Conservation (phyloP, 2,797 vertebrate species). For the Trachops cirrhosus region DNA sequence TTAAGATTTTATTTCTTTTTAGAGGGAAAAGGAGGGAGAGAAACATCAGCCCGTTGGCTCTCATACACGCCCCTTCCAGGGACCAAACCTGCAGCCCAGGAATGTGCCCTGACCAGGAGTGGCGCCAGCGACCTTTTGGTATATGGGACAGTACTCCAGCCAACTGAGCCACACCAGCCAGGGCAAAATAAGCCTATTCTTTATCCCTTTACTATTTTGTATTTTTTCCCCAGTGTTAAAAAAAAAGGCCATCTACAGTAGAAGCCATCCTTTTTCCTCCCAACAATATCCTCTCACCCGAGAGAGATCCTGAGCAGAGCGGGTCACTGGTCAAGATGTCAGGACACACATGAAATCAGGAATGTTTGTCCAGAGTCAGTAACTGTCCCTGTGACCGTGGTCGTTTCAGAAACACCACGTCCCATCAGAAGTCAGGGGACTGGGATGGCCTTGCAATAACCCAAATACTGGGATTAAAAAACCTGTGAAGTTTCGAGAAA, state of each 20-base stretch:
- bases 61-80: neutral
- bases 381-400: neutral
- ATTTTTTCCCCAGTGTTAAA: constrained; percentile 35
- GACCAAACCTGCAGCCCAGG: neutral
- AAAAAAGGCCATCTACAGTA: neutral
- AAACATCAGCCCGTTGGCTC: neutral
- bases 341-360: neutral
- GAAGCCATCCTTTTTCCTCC: neutral
- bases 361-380: neutral
- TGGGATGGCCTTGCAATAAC: neutral
- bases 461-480: neutral
- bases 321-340: neutral
- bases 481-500: neutral
- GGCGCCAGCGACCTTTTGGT: neutral
- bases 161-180: neutral
- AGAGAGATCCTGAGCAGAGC: neutral
- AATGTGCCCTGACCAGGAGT: neutral
- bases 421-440: neutral
- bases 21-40: too few relatives aligned
- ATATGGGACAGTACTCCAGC: neutral
- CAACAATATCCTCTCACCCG: too few relatives aligned
- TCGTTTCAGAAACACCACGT: neutral
- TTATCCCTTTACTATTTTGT: neutral
- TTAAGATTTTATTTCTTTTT: neutral
- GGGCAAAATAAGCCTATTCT: neutral